phyloP scores from a whole-genome alignment of 2,888 invertebrate genomes.

The Pseudococcus viburni region DNA sequence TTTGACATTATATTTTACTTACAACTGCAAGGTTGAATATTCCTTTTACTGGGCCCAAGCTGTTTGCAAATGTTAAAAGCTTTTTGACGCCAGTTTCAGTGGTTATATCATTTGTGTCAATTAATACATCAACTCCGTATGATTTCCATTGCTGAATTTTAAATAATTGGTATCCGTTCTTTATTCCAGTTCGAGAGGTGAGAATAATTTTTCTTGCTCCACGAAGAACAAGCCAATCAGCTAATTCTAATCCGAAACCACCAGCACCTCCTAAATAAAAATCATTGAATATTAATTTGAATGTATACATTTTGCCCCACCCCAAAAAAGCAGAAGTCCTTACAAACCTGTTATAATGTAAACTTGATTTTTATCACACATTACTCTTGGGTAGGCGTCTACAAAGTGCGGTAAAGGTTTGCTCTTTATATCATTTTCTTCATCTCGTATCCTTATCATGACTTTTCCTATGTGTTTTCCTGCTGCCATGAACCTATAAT shows the following conservation, averaged over 20 bases:
- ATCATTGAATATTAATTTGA: not conserved
- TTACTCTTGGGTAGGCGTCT: constrained; percentile 73
- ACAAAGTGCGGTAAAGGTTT: constrained; percentile 69
- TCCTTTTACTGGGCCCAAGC: constrained; percentile 82
- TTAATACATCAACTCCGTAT: constrained; percentile 82
- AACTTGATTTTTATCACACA: constrained; percentile 73
- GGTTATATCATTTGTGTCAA: constrained; percentile 75
- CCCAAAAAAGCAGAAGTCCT: not conserved
- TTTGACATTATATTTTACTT: constrained; percentile 67
- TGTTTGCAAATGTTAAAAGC: constrained; percentile 77
- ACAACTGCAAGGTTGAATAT: constrained; percentile 92
- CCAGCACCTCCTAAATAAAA: constrained; percentile 73
- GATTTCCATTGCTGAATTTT: constrained; percentile 77
- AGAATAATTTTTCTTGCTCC: constrained; percentile 75
- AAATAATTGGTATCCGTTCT: constrained; percentile 75
- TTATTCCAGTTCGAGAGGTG: constrained; percentile 75
- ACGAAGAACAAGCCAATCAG: constrained; percentile 75
- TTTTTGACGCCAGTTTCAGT: not conserved
- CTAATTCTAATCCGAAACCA: constrained; percentile 77
- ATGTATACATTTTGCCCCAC: constrained; percentile 62
- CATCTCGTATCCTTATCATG: constrained; percentile 73
- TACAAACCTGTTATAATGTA: constrained; percentile 75
- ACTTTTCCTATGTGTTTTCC: constrained; percentile 89
- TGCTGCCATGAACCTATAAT: constrained; percentile 73
- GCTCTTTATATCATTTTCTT: constrained; percentile 71